Percentiles rank a stretch among this genome's conserved stretches.
Evolutionary conservation across 2,113 vertebrate genomes (phyloP).

Genomic region (Zootoca vivipara): DNA sequence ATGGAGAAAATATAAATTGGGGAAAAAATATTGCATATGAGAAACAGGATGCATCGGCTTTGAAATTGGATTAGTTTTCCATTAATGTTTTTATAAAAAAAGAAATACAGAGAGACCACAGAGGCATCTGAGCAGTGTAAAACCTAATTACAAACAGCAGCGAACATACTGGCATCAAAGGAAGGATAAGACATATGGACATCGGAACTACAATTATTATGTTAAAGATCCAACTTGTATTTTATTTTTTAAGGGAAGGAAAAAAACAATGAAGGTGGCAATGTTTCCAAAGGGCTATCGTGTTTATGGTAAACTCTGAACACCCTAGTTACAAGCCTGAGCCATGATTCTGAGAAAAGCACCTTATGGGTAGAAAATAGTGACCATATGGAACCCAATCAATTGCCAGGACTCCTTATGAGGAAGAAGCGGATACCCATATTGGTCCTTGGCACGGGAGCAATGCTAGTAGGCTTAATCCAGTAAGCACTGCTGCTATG

Average conservation of each 20-base stretch:
- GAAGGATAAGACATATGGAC: conserved; percentile 50
- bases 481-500: neutral
- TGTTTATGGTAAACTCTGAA: conserved; percentile 44
- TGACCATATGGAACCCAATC: neutral
- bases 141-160: conserved; percentile 69
- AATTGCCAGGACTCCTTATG: conserved; percentile 17
- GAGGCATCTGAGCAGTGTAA: conserved; percentile 72
- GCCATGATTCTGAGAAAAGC: conserved; percentile 52
- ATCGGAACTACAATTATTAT: conserved; percentile 48
- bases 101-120: conserved; percentile 51
- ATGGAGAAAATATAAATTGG: conserved; percentile 59
- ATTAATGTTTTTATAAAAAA: conserved; percentile 49
- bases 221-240: conserved; percentile 49
- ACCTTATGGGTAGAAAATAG: conserved; percentile 23
- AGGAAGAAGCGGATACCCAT: neutral
- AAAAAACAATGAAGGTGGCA: conserved; percentile 57
- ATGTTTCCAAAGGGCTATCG: conserved; percentile 30
- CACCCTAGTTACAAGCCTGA: conserved; percentile 14
- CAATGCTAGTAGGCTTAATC: neutral
- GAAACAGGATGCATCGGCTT: conserved; percentile 71
- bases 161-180: conserved; percentile 46
- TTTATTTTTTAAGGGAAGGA: conserved; percentile 27
- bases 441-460: neutral
- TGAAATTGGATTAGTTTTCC: conserved; percentile 59
- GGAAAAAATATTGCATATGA: conserved; percentile 70